Conservation (phyloP, 1,140 invertebrate genomes). For the Atta texana region DNA sequence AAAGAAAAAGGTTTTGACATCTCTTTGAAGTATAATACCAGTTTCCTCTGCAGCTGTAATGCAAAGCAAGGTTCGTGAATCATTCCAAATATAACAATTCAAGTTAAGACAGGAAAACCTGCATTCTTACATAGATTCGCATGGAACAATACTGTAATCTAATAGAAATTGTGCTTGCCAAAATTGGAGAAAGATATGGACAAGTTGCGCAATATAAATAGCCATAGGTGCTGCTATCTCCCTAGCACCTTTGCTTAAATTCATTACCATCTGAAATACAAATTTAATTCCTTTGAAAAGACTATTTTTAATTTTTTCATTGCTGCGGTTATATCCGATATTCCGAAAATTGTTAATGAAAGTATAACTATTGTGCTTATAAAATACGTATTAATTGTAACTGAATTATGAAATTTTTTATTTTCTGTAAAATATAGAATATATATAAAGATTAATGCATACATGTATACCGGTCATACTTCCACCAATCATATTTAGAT, state of each 20-base stretch:
- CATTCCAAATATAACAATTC: background rate
- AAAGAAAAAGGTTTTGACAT: constrained; percentile 36
- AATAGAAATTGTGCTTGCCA: constrained; percentile 71
- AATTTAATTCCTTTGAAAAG: background rate
- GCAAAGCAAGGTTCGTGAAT: background rate
- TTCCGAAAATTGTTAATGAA: background rate
- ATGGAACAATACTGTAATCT: constrained; percentile 76
- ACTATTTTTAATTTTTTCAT: background rate
- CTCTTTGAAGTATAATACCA: constrained; percentile 40
- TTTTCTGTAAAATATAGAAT: background rate
- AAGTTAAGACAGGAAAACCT: background rate
- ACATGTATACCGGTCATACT: constrained; percentile 26
- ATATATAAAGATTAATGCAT: background rate
- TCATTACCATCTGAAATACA: constrained; percentile 25
- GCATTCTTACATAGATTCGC: constrained; percentile 62
- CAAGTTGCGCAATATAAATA: constrained; percentile 28
- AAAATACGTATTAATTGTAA: background rate
- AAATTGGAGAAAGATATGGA: constrained; percentile 38
- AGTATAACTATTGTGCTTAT: background rate
- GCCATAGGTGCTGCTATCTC: constrained; percentile 10
- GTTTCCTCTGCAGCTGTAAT: constrained; percentile 12
- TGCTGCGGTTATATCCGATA: background rate
- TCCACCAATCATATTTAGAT: constrained; percentile 18
- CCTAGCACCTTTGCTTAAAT: constrained; percentile 2
- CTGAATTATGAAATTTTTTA: background rate